These are phyloP conservation scores for Polia nebulosa DNA, from an alignment of 2,888 invertebrate species.

Conservation along the genomic window DNA sequence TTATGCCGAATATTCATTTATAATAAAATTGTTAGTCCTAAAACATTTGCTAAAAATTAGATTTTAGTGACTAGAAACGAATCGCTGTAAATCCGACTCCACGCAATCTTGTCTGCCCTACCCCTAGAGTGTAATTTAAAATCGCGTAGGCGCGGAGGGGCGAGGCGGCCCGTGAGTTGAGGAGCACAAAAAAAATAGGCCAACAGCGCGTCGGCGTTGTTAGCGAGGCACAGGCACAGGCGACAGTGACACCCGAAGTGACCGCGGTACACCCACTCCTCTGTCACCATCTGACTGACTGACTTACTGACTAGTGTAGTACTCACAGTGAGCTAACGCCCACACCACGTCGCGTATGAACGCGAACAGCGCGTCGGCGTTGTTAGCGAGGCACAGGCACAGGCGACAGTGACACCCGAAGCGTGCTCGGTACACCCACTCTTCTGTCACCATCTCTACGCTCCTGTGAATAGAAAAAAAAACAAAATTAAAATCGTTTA, in stretches of 20 bases:
- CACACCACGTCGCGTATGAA: slow-evolving; percentile 76
- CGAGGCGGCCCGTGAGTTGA: too few relatives aligned
- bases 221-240: slow-evolving; percentile 80
- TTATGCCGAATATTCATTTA: too few relatives aligned
- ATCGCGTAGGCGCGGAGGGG: too few relatives aligned
- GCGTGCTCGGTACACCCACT: slow-evolving; percentile 84
- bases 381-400: slow-evolving; percentile 81
- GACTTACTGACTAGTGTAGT: too few relatives aligned
- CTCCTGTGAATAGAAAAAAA: slow-evolving; percentile 69
- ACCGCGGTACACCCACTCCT: slow-evolving; percentile 84
- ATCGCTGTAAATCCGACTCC: too few relatives aligned
- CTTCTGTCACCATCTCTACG: slow-evolving; percentile 77
- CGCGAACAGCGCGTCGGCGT: slow-evolving; percentile 72
- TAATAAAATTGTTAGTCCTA: too few relatives aligned
- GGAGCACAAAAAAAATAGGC: too few relatives aligned
- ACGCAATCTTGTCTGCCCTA: too few relatives aligned
- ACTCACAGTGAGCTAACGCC: slow-evolving; percentile 80
- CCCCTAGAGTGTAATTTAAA: too few relatives aligned
- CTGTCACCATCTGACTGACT: slow-evolving; percentile 77
- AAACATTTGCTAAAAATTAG: too few relatives aligned
- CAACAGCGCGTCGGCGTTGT: slow-evolving; percentile 75
- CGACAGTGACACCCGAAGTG: slow-evolving; percentile 86
- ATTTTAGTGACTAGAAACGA: too few relatives aligned
- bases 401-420: slow-evolving; percentile 86
- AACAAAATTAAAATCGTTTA: neutral